phyloP scores from a whole-genome alignment of 53 echinoderm and acorn worm genomes.

The Temnopleurus reevesii region DNA sequence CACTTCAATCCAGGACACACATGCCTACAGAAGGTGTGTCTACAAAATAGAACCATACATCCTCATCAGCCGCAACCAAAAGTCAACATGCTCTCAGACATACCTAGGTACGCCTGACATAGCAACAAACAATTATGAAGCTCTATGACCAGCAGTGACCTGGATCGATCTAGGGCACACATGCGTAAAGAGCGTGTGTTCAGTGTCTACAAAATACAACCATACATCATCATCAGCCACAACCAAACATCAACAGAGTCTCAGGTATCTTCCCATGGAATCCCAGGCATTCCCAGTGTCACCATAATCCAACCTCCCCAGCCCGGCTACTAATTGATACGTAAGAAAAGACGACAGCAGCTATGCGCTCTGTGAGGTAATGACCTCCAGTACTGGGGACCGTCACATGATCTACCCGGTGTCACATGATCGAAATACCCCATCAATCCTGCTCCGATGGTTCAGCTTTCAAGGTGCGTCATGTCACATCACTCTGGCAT shows the following conservation, averaged over 20 bases:
- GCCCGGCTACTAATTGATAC: constrained; percentile 43
- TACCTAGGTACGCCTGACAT: too few species aligned
- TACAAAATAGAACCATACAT: too few species aligned
- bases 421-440: constrained; percentile 39
- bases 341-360: constrained; percentile 50
- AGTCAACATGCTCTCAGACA: too few species aligned
- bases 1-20: too few species aligned
- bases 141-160: too few species aligned
- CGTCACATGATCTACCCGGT: constrained; percentile 20
- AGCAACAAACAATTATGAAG: too few species aligned
- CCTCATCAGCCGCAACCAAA: too few species aligned
- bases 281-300: constrained; percentile 27
- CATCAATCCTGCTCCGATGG: constrained; percentile 45
- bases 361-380: constrained; percentile 51
- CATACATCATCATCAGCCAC: constrained; percentile 41
- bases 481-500: constrained; percentile 30
- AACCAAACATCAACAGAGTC: constrained; percentile 30
- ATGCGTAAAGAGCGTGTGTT: too few species aligned
- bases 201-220: constrained; percentile 16
- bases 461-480: constrained; percentile 41
- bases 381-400: constrained; percentile 39
- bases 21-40: too few species aligned
- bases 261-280: constrained; percentile 7
- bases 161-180: not conserved
- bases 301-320: constrained; percentile 18